Conservation (phyloP, 2,113 vertebrate genomes). For the Martes martes region DNA sequence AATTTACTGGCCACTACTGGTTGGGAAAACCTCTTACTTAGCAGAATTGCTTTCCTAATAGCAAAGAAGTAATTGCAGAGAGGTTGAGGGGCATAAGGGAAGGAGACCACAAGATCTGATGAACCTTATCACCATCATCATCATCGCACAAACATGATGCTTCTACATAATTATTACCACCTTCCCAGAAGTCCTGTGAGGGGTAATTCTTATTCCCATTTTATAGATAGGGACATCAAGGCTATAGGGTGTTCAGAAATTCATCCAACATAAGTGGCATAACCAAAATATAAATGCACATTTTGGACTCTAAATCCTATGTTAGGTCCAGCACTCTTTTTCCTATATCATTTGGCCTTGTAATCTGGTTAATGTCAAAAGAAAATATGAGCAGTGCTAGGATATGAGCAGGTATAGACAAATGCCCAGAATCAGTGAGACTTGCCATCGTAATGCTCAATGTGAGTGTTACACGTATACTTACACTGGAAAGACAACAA, state of each 20-base stretch:
- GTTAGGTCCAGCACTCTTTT: background rate
- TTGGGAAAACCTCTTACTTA: constrained; percentile 32
- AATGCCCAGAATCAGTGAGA: background rate
- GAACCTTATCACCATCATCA: background rate
- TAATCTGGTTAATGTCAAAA: constrained; percentile 11
- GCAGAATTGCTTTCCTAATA: constrained; percentile 9
- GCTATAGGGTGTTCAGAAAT: background rate
- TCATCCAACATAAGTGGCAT: background rate
- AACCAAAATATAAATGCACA: background rate
- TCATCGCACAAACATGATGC: background rate
- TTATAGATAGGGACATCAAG: background rate
- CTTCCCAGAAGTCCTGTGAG: background rate
- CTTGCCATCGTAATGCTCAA: background rate
- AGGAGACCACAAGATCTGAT: background rate
- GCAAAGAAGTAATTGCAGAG: constrained; percentile 5
- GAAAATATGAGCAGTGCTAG: background rate
- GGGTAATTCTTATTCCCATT: background rate
- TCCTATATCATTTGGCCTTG: background rate
- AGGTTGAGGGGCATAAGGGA: background rate
- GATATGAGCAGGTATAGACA: background rate
- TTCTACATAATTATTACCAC: background rate
- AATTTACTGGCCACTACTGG: constrained; percentile 3
- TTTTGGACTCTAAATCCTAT: background rate
- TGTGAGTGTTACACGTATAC: background rate
- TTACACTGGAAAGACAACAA: constrained; percentile 4